Base-by-base conservation (phyloP, 2,888 invertebrate genomes). In the Microctonus brassicae region DNA sequence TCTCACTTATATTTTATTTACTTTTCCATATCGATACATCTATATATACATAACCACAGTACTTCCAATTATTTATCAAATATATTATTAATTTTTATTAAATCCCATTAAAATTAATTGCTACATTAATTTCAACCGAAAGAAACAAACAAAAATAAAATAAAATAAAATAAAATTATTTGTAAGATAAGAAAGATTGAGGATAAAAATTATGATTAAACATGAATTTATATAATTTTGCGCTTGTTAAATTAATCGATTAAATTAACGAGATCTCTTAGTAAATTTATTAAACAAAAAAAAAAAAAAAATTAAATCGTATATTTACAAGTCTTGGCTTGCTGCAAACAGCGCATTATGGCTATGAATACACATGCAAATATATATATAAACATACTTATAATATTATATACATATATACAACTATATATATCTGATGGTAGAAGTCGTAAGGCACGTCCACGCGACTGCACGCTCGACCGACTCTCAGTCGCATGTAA, bases 391-490 rank as follows among this genome's bases (percentile, higher is more conserved):
- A 5, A 29, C 29, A 29, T 29, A n/a, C n/a, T n/a, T n/a, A n/a
- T n/a, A n/a, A n/a, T n/a, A n/a, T n/a, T n/a, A 24, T 29, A 11
- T 29, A 62, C 13, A 42, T 47, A 24, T 24, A 47, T 42, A 26
- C 26, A 13, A 52, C 52, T 64, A 24, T 29, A 7, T 29, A 62
- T 22, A 42, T 47, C 47, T 47, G 26, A 52, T 24, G 22, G 36
- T 62, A 36, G 36, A n/a, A 29, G 63, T 29, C 24, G 47, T 39
- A 62, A 52, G 58, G 47, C 57, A 58, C 68, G 69, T 70, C 68
- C 71, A 71, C 63, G 63, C 63, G 68, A 72, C 66, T 61, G 64
- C 68, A 68, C 60, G 66, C 70, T 64, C 66, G 65, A 69, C 62
- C 61, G 33, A 55, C 70, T 72, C 42, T 70, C 63, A 22, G n/a